A percentile compares a stretch with the other conserved stretches of the same genome.
Conservation (phyloP, 2,797 vertebrate species). For the Myoxocephalus aenaeus region DNA sequence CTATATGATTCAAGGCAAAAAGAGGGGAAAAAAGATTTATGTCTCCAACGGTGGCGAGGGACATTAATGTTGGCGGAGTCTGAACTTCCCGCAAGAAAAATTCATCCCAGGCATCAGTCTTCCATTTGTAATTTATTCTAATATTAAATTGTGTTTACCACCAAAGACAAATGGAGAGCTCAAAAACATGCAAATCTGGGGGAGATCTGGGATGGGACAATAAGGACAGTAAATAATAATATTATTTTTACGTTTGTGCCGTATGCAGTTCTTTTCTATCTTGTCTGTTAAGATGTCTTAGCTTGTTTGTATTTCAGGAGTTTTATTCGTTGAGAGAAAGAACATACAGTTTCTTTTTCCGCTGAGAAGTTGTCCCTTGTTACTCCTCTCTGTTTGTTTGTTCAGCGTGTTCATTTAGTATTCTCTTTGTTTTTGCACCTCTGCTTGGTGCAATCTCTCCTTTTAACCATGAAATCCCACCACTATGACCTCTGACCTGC, state of each 20-base stretch:
- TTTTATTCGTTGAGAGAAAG: background rate
- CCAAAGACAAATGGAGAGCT: slow-evolving; percentile 72
- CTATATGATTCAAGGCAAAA: slow-evolving; percentile 89
- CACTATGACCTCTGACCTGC: slow-evolving; percentile 65
- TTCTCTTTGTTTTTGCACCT: slow-evolving; percentile 72
- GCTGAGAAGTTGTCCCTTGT: slow-evolving; percentile 28
- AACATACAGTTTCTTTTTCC: slow-evolving; percentile 31
- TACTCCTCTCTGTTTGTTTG: slow-evolving; percentile 65
- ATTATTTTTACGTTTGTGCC: slow-evolving; percentile 39
- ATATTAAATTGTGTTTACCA: slow-evolving; percentile 84
- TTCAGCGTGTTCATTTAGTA: slow-evolving; percentile 55
- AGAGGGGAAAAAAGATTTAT: slow-evolving; percentile 86
- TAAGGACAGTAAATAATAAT: slow-evolving; percentile 72
- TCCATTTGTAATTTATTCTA: slow-evolving; percentile 81
- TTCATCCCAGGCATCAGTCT: slow-evolving; percentile 73
- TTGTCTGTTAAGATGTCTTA: slow-evolving; percentile 7
- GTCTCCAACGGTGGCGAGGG: slow-evolving; percentile 73
- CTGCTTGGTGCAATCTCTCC: slow-evolving; percentile 58
- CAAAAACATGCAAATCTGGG: slow-evolving; percentile 72
- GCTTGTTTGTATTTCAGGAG: slow-evolving; percentile 16
- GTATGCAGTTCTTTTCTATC: slow-evolving; percentile 20
- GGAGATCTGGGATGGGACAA: slow-evolving; percentile 53
- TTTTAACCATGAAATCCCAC: slow-evolving; percentile 76
- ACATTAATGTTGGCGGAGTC: slow-evolving; percentile 79
- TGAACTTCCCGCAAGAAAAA: slow-evolving; percentile 81